These are phyloP conservation scores for Phylloscopus collybita DNA, from an alignment of 2,797 vertebrate species.

Conservation along the genomic window DNA sequence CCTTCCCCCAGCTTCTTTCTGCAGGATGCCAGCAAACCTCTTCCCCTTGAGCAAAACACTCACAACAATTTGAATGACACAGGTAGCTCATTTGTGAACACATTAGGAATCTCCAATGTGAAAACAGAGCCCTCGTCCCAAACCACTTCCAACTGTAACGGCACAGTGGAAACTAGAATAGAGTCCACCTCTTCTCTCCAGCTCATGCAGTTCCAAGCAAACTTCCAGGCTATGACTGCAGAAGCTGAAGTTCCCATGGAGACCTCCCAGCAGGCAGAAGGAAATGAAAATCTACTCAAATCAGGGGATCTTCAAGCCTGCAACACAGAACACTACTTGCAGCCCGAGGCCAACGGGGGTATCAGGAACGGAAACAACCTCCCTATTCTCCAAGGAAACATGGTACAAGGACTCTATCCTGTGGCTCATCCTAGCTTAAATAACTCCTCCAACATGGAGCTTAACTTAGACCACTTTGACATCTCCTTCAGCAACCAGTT, in stretches of 20 bases:
- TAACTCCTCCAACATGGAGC: slow-evolving; percentile 91
- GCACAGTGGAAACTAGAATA: slow-evolving; percentile 85
- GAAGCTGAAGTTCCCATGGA: slow-evolving; percentile 94
- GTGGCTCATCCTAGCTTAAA: slow-evolving; percentile 88
- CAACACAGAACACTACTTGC: slow-evolving; percentile 91
- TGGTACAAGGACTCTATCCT: slow-evolving; percentile 96
- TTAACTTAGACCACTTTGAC: slow-evolving; percentile 98
- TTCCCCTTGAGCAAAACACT: slow-evolving; percentile 77
- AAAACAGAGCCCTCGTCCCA: slow-evolving; percentile 91
- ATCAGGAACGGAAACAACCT: slow-evolving; percentile 82
- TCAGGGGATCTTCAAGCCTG: slow-evolving; percentile 92
- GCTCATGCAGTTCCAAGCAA: slow-evolving; percentile 95
- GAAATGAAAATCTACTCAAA: slow-evolving; percentile 88
- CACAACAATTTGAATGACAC: slow-evolving; percentile 82
- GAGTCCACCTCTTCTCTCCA: slow-evolving; percentile 88
- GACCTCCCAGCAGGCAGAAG: slow-evolving; percentile 85
- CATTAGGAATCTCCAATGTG: slow-evolving; percentile 79
- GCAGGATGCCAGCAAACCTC: slow-evolving; percentile 88
- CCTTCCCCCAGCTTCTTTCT: slow-evolving; percentile 98
- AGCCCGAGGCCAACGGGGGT: slow-evolving; percentile 78
- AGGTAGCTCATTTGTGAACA: slow-evolving; percentile 76
- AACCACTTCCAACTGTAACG: slow-evolving; percentile 89
- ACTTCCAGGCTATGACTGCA: slow-evolving; percentile 86
- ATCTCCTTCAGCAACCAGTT: slow-evolving; percentile 99
- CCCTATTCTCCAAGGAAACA: slow-evolving; percentile 90